Conservation (phyloP, 2,797 vertebrate species). For the Sarcoramphus papa region DNA sequence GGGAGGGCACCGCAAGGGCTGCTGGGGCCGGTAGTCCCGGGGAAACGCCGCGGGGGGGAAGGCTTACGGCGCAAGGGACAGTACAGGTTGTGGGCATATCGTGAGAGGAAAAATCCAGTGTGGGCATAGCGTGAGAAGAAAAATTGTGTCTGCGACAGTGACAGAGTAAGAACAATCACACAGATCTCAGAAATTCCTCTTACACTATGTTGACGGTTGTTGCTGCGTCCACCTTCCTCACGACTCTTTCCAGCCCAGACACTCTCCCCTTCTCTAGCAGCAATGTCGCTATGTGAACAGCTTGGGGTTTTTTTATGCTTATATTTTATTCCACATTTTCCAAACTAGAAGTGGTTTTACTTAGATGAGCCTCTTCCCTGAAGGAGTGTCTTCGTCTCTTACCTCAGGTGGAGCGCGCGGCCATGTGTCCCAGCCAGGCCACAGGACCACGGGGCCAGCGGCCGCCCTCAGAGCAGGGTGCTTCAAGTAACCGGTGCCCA, state of each 20-base stretch:
- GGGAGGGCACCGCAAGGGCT: background rate
- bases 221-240: background rate
- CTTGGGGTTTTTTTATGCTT: background rate
- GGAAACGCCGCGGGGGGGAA: background rate
- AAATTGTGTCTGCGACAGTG: background rate
- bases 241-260: rapidly evolving
- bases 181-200: background rate
- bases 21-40: background rate
- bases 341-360: background rate
- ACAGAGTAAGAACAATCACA: background rate
- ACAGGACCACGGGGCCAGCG: background rate
- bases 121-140: background rate
- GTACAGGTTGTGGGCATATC: rapidly evolving
- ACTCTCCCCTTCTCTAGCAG: background rate
- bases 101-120: background rate
- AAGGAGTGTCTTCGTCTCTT: background rate
- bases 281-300: rapidly evolving
- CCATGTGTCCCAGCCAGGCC: too few species aligned
- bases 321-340: background rate
- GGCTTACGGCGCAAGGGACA: rapidly evolving
- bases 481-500: rapidly evolving
- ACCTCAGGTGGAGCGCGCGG: background rate
- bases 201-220: too few species aligned
- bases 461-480: rapidly evolving
- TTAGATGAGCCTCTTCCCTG: background rate